Evolutionary conservation across 2,888 invertebrate genomes (phyloP), one percentile per base, ranked within the genome.

Genomic region (Brachycybe producta): DNA sequence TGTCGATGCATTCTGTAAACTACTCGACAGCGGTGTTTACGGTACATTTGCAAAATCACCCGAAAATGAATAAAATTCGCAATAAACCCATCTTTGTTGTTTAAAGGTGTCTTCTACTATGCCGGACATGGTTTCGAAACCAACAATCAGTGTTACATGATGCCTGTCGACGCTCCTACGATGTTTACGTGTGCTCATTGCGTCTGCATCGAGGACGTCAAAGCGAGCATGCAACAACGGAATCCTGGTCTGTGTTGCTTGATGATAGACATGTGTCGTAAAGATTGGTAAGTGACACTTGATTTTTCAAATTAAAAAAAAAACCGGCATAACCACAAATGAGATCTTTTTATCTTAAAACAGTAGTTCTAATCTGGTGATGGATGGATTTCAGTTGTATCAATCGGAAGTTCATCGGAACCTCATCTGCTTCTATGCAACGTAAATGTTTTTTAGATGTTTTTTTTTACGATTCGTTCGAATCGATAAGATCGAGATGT

Each of bases 21-120:
- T 49, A 2, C 7, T 49, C 17, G 49, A 49, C 21, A 27, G 15
- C 1, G 23, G 30, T 24, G 49, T 49, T 1, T 42, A 42, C 8
- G 49, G 49, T 49, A 40, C 11, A 2, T 5, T 28, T 15, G 5
- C 3, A 5, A 24, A 28, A 26, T 19, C n/a, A 48, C 30, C 1
- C 1, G 27, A 17, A 17, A 30, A 23, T 2, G 27, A 13, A 13
- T 27, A 3, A 5, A 27, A 21, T 46, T 35, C 15, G 5, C 2
- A 15, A 2, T 17, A 21, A 46, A 3, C 21, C n/a, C 41, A 7
- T 42, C 8, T 42, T 13, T 42, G 8, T 8, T 26, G 8, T 44
- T 11, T 41, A 8, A 27, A 49, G 49, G 26, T 21, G 41, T 49
- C 17, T 49, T 49, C 35, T 49, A 49, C 24, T 49, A 43, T 15